Base-by-base conservation (phyloP, 2,797 vertebrate species). In the Caiman crocodilus region DNA sequence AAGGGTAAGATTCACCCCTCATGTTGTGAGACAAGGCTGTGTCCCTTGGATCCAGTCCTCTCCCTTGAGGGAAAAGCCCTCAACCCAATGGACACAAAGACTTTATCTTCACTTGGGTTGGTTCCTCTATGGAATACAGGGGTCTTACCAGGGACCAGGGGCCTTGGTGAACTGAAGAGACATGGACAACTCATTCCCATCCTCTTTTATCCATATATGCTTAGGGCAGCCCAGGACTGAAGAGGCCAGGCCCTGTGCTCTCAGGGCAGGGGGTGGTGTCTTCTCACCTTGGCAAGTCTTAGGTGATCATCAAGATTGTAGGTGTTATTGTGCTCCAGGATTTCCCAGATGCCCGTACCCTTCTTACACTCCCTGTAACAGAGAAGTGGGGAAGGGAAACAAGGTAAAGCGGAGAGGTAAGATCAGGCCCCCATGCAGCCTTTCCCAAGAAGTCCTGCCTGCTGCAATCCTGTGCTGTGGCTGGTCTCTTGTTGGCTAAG, bases 341-440 rank as follows among this genome's bases (percentile, higher is more conserved):
- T 94, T 7, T 95, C 94, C 98, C 98, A 98, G 83, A 98, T 97
- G 0, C 96, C 96, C 0, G 97, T 97, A 0, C 98, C 97, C 0
- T 90, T 76, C 89, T 93, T 97, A 92, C 98, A 98, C 55, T 97
- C 97, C 77, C 98, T 98, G 95, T 12, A 77, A 76, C 2, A 65
- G 77, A 65, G n/a, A 23, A 8, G 15, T 10, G 30, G 15, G 10
- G 23, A 79, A 96, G 96, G 86, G 95, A 96, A 94, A 30, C 88
- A 96, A 76, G 81, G 35, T 67, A 60, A 84, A 90, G 95, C 96
- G 97, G 95, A 98, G 97, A 97, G 97, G 98, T 97, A 98, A 97
- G 96, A 97, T 97, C 97, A 98, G 94, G 97, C 96, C 97, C 98
- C 94, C 90, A 95, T 97, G 98, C 97, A 96, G 96, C 60, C 28